A percentile compares a stretch with the other conserved stretches of the same genome.
phyloP scores from a whole-genome alignment of 2,888 invertebrate species.

The Dinocampus coccinellae region DNA sequence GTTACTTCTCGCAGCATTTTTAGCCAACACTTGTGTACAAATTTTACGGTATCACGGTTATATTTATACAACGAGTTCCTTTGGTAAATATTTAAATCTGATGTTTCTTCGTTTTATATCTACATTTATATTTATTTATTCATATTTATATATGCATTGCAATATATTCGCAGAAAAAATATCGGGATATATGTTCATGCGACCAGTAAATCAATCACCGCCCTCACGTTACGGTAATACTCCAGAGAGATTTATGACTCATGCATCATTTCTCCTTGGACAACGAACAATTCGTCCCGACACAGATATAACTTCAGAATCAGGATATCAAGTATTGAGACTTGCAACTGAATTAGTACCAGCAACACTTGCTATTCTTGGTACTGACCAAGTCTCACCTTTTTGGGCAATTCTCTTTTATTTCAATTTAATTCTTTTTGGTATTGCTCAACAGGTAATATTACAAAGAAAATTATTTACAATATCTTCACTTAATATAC shows the following conservation, averaged over 20 bases:
- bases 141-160: too few relatives aligned
- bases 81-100: constrained; percentile 75
- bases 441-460: constrained; percentile 83
- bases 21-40: constrained; percentile 87
- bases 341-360: constrained; percentile 92
- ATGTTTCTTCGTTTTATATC: neutral
- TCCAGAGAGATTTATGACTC: constrained; percentile 78
- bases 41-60: constrained; percentile 82
- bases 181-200: constrained; percentile 80
- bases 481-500: neutral
- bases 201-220: constrained; percentile 74
- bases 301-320: constrained; percentile 73
- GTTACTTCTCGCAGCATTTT: constrained; percentile 80
- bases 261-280: constrained; percentile 80
- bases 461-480: neutral
- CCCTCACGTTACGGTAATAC: constrained; percentile 75
- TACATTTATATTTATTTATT: neutral
- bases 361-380: constrained; percentile 83
- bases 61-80: constrained; percentile 85
- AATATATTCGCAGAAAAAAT: constrained; percentile 75
- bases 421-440: constrained; percentile 86
- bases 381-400: constrained; percentile 82
- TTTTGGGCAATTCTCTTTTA: constrained; percentile 92
- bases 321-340: constrained; percentile 87
- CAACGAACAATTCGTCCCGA: constrained; percentile 76